Percentiles rank a stretch among this genome's conserved stretches.
Evolutionary conservation across 2,113 vertebrate genomes (phyloP).

Genomic region (Boulengerochromis microlepis): DNA sequence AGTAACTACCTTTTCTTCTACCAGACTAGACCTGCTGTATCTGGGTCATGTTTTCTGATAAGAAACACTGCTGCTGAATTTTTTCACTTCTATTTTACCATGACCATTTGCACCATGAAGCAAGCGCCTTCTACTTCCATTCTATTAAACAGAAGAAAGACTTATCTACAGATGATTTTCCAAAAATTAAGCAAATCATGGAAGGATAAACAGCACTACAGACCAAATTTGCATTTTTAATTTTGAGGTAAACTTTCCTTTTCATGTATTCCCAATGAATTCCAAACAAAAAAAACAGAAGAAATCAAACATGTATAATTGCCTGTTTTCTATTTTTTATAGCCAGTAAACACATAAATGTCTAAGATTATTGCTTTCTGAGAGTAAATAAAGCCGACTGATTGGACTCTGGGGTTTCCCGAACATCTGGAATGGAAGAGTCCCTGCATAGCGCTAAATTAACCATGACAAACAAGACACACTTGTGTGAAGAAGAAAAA

Average conservation of each 20-base stretch:
- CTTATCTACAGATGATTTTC: not conserved
- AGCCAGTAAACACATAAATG: not conserved
- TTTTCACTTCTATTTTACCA: not conserved
- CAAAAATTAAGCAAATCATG: not conserved
- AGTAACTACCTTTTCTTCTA: not conserved
- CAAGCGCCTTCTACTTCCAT: not conserved
- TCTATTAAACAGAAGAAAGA: not conserved
- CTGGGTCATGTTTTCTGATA: not conserved
- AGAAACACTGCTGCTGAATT: not conserved
- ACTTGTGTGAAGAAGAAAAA: not conserved
- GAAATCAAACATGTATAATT: not conserved
- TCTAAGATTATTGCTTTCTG: not conserved
- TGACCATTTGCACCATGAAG: not conserved
- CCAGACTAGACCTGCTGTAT: not conserved
- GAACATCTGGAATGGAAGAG: slow-evolving; percentile 21
- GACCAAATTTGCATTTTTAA: not conserved
- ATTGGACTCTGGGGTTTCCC: not conserved
- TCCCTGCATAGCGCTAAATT: not conserved
- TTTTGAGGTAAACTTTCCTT: not conserved
- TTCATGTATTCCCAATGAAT: not conserved
- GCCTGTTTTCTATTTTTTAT: not conserved
- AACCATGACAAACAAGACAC: slow-evolving; percentile 2
- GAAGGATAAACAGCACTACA: not conserved
- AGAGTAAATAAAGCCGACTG: slow-evolving; percentile 20
- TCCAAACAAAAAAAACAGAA: not conserved